Percentiles rank a stretch among this genome's conserved stretches.
phyloP scores from a whole-genome alignment of 1,140 invertebrate species.

The Musca vetustissima region DNA sequence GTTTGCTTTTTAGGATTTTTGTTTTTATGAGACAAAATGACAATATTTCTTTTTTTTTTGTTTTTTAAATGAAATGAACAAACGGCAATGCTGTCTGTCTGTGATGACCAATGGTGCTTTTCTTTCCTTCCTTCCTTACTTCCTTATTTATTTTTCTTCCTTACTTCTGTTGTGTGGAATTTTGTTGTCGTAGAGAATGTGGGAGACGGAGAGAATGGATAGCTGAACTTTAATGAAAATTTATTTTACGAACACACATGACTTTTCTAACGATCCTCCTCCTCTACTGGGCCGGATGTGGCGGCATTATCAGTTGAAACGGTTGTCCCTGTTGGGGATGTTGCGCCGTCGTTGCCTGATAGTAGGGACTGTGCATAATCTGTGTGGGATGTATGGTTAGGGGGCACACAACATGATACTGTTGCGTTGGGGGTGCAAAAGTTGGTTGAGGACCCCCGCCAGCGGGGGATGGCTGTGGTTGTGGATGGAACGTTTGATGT shows the following conservation, averaged over 20 bases:
- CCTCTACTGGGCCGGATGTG: slow-evolving; percentile 50
- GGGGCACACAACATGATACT: slow-evolving; percentile 64
- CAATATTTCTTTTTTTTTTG: too few species aligned
- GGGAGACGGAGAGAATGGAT: background rate
- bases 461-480: slow-evolving; percentile 62
- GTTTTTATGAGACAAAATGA: slow-evolving; percentile 10
- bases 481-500: slow-evolving; percentile 63
- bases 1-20: background rate
- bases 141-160: background rate
- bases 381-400: slow-evolving; percentile 58
- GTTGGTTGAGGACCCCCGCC: slow-evolving; percentile 55
- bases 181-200: slow-evolving; percentile 1
- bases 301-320: slow-evolving; percentile 51
- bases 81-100: too few species aligned
- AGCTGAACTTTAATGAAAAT: slow-evolving; percentile 1
- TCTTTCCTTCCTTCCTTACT: too few species aligned
- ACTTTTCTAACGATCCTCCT: slow-evolving; percentile 13
- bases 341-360: slow-evolving; percentile 45
- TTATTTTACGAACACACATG: slow-evolving; percentile 18
- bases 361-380: slow-evolving; percentile 48
- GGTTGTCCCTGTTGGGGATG: slow-evolving; percentile 49
- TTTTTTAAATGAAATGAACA: too few species aligned
- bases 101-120: too few species aligned
- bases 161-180: slow-evolving; percentile 15
- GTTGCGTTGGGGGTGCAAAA: slow-evolving; percentile 47